Base-by-base conservation (phyloP, 2,888 invertebrate genomes). In the Unio pictorum region DNA sequence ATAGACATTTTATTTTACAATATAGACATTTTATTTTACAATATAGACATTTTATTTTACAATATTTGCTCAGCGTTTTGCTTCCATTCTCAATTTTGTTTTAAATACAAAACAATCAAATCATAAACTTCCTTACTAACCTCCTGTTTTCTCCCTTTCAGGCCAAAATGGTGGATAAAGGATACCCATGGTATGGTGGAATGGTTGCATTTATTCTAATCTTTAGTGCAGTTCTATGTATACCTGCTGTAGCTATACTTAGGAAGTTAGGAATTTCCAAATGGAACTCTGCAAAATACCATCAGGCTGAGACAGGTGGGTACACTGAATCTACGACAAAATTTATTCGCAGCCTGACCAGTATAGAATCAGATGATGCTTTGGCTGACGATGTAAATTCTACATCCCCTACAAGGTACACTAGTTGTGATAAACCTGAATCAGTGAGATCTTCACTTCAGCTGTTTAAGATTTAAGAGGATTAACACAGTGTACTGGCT, bases 121-220 rank as follows among this genome's bases (percentile, higher is more conserved):
- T 45, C 8, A 45, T 15, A 45, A 45, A 45, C 15, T 45, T 45
- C 45, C 15, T 45, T 45, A 45, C 45, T 45, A 45, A 45, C 15
- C 45, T 45, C 45, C 4, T 45, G 45, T 45, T 59, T 7, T 56
- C 66, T 61, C n/a, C 54, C 26, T 70, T 65, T 15, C 69, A 79
- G 79, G 72, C 74, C 17, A 71, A 61, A 17, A 73, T 72, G 60
- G 68, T 74, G 7, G 69, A 72, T 1, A 68, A 61, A 55, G 57
- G 71, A 0, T 84, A 83, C 58, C 86, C 85, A 1, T 84, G 84
- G 84, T 86, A 79, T 71, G 84, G 78, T 23, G 78, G 77, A 8
- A 20, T 79, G 11, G 55, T 78, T 0, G 82, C 84, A 34, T 73
- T 76, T 45, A 45, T 79, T 26, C 78, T 86, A 0, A 84, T 86